Percentiles rank a stretch among this genome's conserved stretches.
Evolutionary conservation across 2,888 invertebrate genomes (phyloP).

Genomic region (Dicyrtoma fusca): DNA sequence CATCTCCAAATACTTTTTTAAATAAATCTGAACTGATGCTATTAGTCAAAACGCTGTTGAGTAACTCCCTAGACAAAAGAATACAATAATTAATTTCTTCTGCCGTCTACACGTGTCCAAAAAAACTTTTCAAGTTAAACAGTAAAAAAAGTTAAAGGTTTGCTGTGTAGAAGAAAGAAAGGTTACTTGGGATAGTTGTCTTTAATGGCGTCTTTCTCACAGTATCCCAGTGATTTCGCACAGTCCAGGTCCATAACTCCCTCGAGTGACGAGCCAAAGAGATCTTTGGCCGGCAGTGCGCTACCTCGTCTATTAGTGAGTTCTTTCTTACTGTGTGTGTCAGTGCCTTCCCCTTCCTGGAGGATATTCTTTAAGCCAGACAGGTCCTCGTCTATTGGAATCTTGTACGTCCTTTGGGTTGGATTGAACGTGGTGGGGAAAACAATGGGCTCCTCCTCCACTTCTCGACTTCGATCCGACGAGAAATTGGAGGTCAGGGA

Average conservation of each 20-base stretch:
- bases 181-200: slow-evolving; percentile 51
- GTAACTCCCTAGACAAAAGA: slow-evolving; percentile 41
- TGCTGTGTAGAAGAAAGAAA: not conserved
- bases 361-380: slow-evolving; percentile 22
- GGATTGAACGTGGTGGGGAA: slow-evolving; percentile 19
- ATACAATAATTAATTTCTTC: slow-evolving; percentile 2
- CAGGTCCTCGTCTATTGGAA: slow-evolving; percentile 25
- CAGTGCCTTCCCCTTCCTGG: not conserved
- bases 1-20: slow-evolving; percentile 53
- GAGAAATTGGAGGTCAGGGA: not conserved
- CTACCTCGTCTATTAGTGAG: no score
- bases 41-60: slow-evolving; percentile 48
- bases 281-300: not conserved
- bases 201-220: slow-evolving; percentile 39
- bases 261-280: slow-evolving; percentile 8
- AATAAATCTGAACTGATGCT: slow-evolving; percentile 47
- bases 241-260: slow-evolving; percentile 26
- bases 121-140: not conserved
- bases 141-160: not conserved
- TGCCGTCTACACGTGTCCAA: no score
- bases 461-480: not conserved
- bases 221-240: slow-evolving; percentile 45
- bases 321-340: not conserved
- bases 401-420: slow-evolving; percentile 19
- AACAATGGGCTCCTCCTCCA: slow-evolving; percentile 14